Percentiles rank a stretch among this genome's conserved stretches.
Evolutionary conservation across 2,888 invertebrate genomes (phyloP).

Genomic region (Stenchaetothrips biformis): DNA sequence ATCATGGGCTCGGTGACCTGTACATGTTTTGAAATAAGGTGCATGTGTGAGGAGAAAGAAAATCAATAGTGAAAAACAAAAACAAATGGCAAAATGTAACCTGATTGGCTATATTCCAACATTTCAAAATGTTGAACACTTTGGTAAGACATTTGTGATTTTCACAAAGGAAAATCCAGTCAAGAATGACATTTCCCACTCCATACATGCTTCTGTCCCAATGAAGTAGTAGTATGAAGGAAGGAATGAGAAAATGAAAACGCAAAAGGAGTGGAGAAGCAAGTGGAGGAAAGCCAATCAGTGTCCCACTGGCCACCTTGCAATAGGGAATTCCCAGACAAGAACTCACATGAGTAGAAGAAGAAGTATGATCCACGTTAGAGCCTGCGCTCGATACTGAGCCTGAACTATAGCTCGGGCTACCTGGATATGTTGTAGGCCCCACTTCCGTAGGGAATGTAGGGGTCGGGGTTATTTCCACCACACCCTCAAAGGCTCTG

Average conservation of each 20-base stretch:
- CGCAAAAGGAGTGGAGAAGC: not conserved
- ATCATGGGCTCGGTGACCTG: slow-evolving; percentile 10
- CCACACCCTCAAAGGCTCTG: slow-evolving; percentile 1
- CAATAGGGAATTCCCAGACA: no score
- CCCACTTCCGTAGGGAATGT: not conserved
- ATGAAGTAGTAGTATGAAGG: not conserved
- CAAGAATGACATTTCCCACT: not conserved
- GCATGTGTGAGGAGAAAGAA: no score
- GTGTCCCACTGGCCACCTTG: not conserved
- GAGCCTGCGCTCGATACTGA: not conserved
- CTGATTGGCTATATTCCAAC: no score
- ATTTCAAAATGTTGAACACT: no score
- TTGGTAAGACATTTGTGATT: no score
- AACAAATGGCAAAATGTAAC: no score
- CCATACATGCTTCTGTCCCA: not conserved
- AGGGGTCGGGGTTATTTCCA: slow-evolving; percentile 10
- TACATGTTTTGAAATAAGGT: no score
- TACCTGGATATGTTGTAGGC: slow-evolving; percentile 7
- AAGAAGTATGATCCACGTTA: not conserved
- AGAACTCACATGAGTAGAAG: slow-evolving; percentile 11
- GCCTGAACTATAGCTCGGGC: not conserved
- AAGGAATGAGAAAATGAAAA: not conserved
- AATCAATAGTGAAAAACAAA: no score
- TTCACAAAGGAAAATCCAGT: not conserved
- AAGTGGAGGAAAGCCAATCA: not conserved